These are phyloP conservation scores for Scomber japonicus DNA, from an alignment of 2,113 vertebrate genomes.

Conservation along the genomic window DNA sequence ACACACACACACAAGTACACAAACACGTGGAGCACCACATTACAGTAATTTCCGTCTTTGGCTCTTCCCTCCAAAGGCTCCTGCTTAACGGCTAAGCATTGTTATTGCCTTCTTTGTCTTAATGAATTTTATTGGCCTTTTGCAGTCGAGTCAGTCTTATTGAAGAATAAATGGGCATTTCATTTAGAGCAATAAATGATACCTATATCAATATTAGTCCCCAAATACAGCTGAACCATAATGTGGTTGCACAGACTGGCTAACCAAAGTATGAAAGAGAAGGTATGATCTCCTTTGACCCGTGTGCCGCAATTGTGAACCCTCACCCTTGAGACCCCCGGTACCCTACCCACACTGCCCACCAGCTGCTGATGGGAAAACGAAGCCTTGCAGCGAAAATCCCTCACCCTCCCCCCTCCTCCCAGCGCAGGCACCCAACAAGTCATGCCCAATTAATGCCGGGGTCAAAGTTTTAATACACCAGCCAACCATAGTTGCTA, in stretches of 20 bases:
- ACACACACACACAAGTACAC: constrained; percentile 24
- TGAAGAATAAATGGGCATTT: constrained; percentile 67
- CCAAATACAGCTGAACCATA: constrained; percentile 6
- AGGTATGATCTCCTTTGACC: constrained; percentile 11
- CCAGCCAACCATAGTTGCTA: constrained; percentile 59
- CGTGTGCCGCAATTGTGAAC: constrained; percentile 32
- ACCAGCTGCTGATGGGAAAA: constrained; percentile 55
- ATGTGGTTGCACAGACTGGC: constrained; percentile 9
- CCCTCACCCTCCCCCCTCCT: constrained; percentile 23
- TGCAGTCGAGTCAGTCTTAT: constrained; percentile 42
- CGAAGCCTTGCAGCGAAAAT: constrained; percentile 30
- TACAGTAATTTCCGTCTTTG: constrained; percentile 47
- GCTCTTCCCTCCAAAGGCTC: constrained; percentile 48
- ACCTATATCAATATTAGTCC: constrained; percentile 16
- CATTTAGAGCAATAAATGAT: constrained; percentile 54
- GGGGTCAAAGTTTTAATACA: constrained; percentile 80
- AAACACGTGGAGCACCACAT: constrained; percentile 28
- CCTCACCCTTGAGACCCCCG: constrained; percentile 8
- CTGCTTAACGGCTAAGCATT: constrained; percentile 56
- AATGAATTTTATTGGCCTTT: constrained; percentile 65
- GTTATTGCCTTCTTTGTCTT: constrained; percentile 63
- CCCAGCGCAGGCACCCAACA: constrained; percentile 36
- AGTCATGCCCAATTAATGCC: constrained; percentile 74
- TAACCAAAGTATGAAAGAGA: constrained; percentile 1
- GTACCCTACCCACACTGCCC: constrained; percentile 18